phyloP scores from a whole-genome alignment of 2,888 invertebrate species.

The Harpalus rubripes region DNA sequence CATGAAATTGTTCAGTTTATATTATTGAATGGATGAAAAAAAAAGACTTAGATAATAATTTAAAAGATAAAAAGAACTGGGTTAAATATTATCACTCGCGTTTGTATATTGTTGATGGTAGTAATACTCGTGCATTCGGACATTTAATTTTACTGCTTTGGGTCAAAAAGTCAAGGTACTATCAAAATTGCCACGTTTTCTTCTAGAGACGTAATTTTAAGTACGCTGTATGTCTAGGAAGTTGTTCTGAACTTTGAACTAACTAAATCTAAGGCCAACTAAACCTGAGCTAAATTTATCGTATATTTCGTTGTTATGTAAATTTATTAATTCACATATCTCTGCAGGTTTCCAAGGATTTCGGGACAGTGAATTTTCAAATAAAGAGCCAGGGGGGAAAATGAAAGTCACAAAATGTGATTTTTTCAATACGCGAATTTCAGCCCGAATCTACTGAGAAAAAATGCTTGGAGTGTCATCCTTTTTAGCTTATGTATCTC shows the following conservation, averaged over 20 bases:
- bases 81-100: constrained; percentile 61
- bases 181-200: constrained; percentile 61
- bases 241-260: constrained; percentile 18
- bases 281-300: constrained; percentile 19
- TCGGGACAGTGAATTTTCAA: no score
- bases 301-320: constrained; percentile 1
- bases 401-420: no score
- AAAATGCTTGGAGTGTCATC: no score
- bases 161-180: constrained; percentile 59
- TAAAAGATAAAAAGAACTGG: constrained; percentile 56
- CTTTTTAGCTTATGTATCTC: no score
- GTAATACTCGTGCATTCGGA: constrained; percentile 31
- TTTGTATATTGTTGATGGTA: constrained; percentile 57
- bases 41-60: constrained; percentile 53
- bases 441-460: no score
- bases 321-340: constrained; percentile 36
- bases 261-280: constrained; percentile 11
- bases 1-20: constrained; percentile 37
- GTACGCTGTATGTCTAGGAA: neutral
- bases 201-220: constrained; percentile 25
- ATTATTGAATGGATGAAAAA: constrained; percentile 57
- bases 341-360: constrained; percentile 25
- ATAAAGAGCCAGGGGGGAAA: no score
- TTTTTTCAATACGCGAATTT: no score
- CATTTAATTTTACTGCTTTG: constrained; percentile 52